These are phyloP conservation scores for Epizoanthus stellaris DNA, from an alignment of 92 coral and sea anemone genomes.

Conservation along the genomic window DNA sequence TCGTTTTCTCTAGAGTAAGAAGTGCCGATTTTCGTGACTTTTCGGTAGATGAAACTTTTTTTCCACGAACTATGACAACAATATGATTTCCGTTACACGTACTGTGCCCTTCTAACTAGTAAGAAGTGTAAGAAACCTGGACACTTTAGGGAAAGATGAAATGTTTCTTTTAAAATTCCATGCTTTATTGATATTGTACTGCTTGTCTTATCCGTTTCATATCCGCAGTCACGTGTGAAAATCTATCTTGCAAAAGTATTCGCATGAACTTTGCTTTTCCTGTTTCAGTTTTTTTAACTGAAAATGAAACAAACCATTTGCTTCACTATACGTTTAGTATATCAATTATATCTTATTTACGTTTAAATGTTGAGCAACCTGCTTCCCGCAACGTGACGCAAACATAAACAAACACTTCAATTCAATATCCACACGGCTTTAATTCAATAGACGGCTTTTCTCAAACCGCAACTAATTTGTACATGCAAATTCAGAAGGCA, in stretches of 20 bases:
- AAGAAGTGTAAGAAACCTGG: too few relatives aligned
- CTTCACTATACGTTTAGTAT: neutral
- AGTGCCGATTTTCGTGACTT: too few relatives aligned
- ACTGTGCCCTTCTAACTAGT: too few relatives aligned
- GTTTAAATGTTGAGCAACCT: conserved; percentile 27
- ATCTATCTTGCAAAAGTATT: neutral
- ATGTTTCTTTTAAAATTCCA: too few relatives aligned
- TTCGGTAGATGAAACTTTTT: too few relatives aligned
- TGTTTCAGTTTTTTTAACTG: neutral
- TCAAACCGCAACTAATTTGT: conserved; percentile 29
- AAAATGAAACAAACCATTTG: neutral
- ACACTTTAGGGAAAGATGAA: too few relatives aligned
- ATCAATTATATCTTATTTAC: conserved; percentile 21
- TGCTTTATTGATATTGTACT: too few relatives aligned
- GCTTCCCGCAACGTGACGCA: conserved; percentile 37
- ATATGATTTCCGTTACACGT: too few relatives aligned
- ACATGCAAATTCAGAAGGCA: neutral
- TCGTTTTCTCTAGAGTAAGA: too few relatives aligned
- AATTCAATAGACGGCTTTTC: neutral
- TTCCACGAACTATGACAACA: too few relatives aligned
- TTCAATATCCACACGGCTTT: conserved; percentile 3
- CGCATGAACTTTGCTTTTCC: neutral
- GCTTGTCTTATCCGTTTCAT: neutral
- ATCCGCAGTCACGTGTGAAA: conserved; percentile 5
- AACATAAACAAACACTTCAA: conserved; percentile 30